A percentile compares a stretch with the other conserved stretches of the same genome.
Evolutionary conservation across 1,140 invertebrate genomes (phyloP).

Genomic region (Philotrypesis tridentata): DNA sequence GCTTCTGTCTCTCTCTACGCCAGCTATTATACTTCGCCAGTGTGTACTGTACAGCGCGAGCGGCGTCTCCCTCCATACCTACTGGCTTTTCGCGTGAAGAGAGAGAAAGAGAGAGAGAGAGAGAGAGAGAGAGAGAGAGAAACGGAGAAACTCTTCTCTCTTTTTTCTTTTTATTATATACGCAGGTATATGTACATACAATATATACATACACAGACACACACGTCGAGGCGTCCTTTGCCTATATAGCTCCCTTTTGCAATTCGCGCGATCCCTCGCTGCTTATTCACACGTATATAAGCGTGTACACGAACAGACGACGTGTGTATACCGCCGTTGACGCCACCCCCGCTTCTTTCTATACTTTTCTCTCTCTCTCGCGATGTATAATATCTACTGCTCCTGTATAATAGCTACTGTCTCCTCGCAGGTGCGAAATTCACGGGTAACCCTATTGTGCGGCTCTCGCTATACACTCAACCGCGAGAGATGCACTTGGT

Average conservation of each 20-base stretch:
- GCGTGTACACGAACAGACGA: too few species aligned
- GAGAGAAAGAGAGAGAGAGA: background rate
- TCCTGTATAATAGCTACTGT: too few species aligned
- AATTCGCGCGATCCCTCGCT: background rate
- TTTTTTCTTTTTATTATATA: background rate
- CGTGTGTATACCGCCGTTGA: background rate
- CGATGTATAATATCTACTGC: too few species aligned
- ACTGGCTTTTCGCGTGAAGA: background rate
- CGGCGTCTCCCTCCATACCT: constrained; percentile 12
- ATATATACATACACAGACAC: too few species aligned
- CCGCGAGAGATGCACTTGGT: too few species aligned
- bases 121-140: background rate
- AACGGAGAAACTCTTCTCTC: background rate
- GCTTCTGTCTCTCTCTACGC: constrained; percentile 2
- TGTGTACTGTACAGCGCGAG: background rate
- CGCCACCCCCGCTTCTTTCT: background rate
- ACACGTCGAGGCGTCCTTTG: background rate
- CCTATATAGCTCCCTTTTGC: background rate
- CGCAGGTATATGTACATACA: background rate
- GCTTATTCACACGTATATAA: too few species aligned
- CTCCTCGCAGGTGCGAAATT: too few species aligned
- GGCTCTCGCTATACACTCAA: too few species aligned
- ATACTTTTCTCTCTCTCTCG: background rate
- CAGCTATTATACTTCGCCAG: background rate
- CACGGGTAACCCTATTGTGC: too few species aligned